phyloP scores from a whole-genome alignment of 1,140 invertebrate genomes.

The Melitaea cinxia region DNA sequence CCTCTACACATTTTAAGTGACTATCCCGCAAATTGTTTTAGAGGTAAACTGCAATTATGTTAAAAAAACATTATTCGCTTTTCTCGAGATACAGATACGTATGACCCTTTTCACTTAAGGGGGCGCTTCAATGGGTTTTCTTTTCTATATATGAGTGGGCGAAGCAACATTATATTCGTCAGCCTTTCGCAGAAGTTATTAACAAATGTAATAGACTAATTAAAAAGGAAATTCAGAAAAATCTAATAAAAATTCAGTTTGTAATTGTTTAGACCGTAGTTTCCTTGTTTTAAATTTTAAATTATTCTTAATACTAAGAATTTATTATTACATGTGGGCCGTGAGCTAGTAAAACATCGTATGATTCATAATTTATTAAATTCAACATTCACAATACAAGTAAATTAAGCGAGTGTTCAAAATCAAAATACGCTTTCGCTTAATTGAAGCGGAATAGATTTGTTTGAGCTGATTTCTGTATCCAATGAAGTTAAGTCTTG shows the following conservation, averaged over 20 bases:
- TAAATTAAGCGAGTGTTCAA: slow-evolving; percentile 28
- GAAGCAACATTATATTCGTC: too few relatives aligned
- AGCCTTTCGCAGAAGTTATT: too few relatives aligned
- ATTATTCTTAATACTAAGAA: too few relatives aligned
- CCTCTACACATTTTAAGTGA: slow-evolving; percentile 21
- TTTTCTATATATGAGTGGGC: too few relatives aligned
- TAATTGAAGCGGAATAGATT: slow-evolving; percentile 37
- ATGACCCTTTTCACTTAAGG: not conserved
- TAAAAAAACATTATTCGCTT: not conserved
- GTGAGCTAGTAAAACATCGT: not conserved
- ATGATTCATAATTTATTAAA: slow-evolving; percentile 1
- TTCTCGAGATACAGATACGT: not conserved
- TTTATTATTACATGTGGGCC: too few relatives aligned
- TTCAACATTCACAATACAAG: slow-evolving; percentile 5
- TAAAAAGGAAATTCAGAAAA: too few relatives aligned
- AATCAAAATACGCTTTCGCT: slow-evolving; percentile 31
- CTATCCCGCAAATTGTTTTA: slow-evolving; percentile 16
- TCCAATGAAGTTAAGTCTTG: slow-evolving; percentile 31
- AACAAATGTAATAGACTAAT: too few relatives aligned
- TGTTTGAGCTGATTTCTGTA: slow-evolving; percentile 36
- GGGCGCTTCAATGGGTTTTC: too few relatives aligned
- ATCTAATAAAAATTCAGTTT: too few relatives aligned
- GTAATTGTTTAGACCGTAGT: too few relatives aligned
- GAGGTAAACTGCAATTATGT: not conserved
- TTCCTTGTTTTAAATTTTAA: too few relatives aligned